Conservation (phyloP, 2,888 invertebrate species). For the Peribatodes rhomboidaria region DNA sequence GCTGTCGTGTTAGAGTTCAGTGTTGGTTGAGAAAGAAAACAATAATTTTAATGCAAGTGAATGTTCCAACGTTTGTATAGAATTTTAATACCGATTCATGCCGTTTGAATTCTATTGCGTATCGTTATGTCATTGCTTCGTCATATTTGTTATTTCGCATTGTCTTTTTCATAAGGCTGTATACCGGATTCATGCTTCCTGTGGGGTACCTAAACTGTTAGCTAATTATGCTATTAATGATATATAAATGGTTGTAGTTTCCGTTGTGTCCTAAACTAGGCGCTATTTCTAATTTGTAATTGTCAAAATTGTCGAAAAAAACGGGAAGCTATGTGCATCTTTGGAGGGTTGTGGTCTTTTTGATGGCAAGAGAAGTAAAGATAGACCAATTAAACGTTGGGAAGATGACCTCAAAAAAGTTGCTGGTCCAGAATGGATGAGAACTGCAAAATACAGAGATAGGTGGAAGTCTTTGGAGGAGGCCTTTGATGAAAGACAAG, state of each 20-base stretch:
- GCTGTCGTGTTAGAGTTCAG: conserved; percentile 10
- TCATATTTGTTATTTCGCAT: conserved; percentile 8
- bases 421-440: too few species aligned
- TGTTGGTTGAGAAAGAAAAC: conserved; percentile 26
- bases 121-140: conserved; percentile 32
- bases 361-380: too few species aligned
- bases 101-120: conserved; percentile 19
- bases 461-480: too few species aligned
- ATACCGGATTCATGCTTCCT: conserved; percentile 9
- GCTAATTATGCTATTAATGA: conserved; percentile 2
- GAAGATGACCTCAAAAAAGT: too few species aligned
- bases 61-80: conserved; percentile 28
- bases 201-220: conserved; percentile 6
- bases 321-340: not conserved
- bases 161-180: conserved; percentile 9
- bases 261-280: not conserved
- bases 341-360: too few species aligned
- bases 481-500: too few species aligned
- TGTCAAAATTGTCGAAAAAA: not conserved
- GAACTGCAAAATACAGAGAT: too few species aligned
- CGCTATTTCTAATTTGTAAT: not conserved
- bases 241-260: conserved; percentile 6
- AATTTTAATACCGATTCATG: conserved; percentile 43
- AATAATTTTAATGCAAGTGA: conserved; percentile 30
- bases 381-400: too few species aligned